These are phyloP conservation scores for Esox masquinongy DNA, from an alignment of 2,797 vertebrate genomes.

Conservation along the genomic window DNA sequence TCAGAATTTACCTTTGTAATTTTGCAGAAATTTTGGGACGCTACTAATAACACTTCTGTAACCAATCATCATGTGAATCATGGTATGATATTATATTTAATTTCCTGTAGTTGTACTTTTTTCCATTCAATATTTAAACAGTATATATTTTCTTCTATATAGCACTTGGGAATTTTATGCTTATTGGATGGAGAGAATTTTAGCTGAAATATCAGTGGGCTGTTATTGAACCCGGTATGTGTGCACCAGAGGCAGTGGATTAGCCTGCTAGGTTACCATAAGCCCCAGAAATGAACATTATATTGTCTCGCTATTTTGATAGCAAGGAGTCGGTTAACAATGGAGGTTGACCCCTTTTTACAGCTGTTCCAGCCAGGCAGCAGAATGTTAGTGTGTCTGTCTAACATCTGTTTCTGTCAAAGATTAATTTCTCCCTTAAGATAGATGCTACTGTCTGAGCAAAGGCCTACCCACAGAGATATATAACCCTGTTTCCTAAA, in stretches of 20 bases:
- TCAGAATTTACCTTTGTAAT: not conserved
- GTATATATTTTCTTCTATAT: no score
- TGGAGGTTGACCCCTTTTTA: not conserved
- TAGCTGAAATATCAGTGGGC: no score
- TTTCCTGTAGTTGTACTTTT: not conserved
- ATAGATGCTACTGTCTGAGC: no score
- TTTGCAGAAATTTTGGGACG: not conserved
- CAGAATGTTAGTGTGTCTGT: not conserved
- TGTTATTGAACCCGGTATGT: no score
- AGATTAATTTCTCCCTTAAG: constrained; percentile 1
- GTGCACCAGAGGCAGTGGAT: no score
- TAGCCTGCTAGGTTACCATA: no score
- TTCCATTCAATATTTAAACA: not conserved
- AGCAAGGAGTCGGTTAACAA: not conserved
- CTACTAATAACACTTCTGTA: not conserved
- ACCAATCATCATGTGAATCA: not conserved
- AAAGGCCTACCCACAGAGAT: no score
- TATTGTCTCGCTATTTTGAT: not conserved
- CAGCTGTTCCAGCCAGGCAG: not conserved
- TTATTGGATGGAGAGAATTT: no score
- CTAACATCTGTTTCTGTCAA: not conserved
- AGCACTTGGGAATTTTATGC: no score
- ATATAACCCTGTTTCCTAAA: no score
- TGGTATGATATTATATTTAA: not conserved
- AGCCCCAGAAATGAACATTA: no score